phyloP scores from a whole-genome alignment of 2,888 invertebrate species.

The Chaetogeoica ovagalla region DNA sequence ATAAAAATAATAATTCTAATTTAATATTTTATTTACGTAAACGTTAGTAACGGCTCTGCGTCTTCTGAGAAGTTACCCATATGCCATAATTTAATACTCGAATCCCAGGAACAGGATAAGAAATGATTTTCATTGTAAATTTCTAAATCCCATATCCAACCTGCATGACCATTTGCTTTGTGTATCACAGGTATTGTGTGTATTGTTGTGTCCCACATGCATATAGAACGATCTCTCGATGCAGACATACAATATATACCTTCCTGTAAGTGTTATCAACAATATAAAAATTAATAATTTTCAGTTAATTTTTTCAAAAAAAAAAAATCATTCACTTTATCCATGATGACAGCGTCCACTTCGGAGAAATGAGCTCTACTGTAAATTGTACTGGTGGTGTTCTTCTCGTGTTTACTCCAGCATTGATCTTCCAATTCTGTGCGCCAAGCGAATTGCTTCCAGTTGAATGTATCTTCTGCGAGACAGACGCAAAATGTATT shows the following conservation, averaged over 20 bases:
- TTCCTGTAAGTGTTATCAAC: neutral
- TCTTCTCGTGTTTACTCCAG: slow-evolving; percentile 32
- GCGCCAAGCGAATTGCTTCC: slow-evolving; percentile 35
- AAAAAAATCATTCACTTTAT: slow-evolving; percentile 7
- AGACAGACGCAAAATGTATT: neutral
- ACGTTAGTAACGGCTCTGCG: slow-evolving; percentile 11
- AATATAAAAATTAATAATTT: neutral
- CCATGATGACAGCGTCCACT: slow-evolving; percentile 33
- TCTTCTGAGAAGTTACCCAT: slow-evolving; percentile 5
- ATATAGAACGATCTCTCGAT: slow-evolving; percentile 48
- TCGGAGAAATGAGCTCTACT: slow-evolving; percentile 35
- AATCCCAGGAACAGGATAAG: slow-evolving; percentile 45
- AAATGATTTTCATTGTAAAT: slow-evolving; percentile 27
- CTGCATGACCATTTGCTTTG: slow-evolving; percentile 31
- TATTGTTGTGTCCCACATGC: slow-evolving; percentile 4
- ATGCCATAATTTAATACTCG: slow-evolving; percentile 39
- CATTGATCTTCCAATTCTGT: slow-evolving; percentile 31
- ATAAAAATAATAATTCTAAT: neutral
- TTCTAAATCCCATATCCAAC: slow-evolving; percentile 43
- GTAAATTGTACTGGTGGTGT: slow-evolving; percentile 26
- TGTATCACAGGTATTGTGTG: slow-evolving; percentile 1
- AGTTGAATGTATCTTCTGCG: slow-evolving; percentile 33
- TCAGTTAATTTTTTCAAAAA: neutral
- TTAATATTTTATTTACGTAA: slow-evolving; percentile 18
- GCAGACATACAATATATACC: slow-evolving; percentile 27